A percentile compares a stretch with the other conserved stretches of the same genome.
Conservation (phyloP, 2,888 invertebrate genomes). For the Campoplex capitator region DNA sequence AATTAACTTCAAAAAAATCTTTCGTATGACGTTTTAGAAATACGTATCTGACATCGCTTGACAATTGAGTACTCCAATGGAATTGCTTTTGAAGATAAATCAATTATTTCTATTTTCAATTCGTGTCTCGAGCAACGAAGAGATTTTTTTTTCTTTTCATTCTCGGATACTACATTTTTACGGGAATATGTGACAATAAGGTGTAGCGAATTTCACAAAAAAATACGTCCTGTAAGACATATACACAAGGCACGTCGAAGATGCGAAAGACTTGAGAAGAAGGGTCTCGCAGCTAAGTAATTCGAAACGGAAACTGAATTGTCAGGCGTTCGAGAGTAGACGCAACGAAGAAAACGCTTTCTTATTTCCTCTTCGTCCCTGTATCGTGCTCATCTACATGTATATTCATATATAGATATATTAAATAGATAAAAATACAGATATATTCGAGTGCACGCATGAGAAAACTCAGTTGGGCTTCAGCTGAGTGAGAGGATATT, state of each 20-base stretch:
- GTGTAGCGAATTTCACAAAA: background rate
- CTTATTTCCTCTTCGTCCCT: constrained; percentile 20
- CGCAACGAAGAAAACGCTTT: constrained; percentile 43
- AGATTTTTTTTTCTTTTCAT: background rate
- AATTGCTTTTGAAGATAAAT: background rate
- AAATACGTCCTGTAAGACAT: background rate
- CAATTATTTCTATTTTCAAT: background rate
- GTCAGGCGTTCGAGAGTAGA: constrained; percentile 67
- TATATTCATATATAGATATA: background rate
- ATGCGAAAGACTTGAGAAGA: constrained; percentile 58
- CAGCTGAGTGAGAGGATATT: constrained; percentile 52
- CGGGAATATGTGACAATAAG: background rate
- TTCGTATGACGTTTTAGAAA: no score
- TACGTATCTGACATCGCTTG: no score
- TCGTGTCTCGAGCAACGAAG: background rate
- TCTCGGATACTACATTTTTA: background rate
- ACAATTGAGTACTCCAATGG: background rate
- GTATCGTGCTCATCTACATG: background rate
- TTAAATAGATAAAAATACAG: constrained; percentile 1
- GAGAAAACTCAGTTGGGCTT: constrained; percentile 62
- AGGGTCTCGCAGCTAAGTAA: constrained; percentile 75
- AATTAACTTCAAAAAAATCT: background rate
- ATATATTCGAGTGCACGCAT: constrained; percentile 1
- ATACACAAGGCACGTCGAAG: constrained; percentile 15
- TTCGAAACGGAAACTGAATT: constrained; percentile 77